Evolutionary conservation across 2,888 invertebrate species (phyloP).

Genomic region (Coelinius sp.): DNA sequence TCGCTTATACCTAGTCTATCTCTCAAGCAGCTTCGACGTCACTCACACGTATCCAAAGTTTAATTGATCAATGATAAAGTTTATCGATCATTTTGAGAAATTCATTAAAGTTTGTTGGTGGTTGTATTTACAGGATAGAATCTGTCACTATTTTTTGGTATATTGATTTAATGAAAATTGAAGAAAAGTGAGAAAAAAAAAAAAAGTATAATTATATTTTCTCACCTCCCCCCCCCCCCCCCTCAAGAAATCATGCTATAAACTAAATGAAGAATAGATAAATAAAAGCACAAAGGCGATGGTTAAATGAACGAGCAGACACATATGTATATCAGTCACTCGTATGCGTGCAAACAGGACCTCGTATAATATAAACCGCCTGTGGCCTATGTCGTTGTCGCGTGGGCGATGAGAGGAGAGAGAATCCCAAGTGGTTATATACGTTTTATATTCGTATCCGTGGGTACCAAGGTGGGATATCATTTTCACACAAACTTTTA

Average conservation of each 20-base stretch:
- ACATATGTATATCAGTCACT: slow-evolving; percentile 32
- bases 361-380: slow-evolving; percentile 59
- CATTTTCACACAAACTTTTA: slow-evolving; percentile 68
- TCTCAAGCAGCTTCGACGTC: slow-evolving; percentile 49
- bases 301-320: slow-evolving; percentile 17
- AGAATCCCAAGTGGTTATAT: slow-evolving; percentile 40
- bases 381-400: slow-evolving; percentile 54
- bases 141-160: not conserved
- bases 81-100: slow-evolving; percentile 70
- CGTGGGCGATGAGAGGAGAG: slow-evolving; percentile 60
- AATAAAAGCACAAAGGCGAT: not conserved
- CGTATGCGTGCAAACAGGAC: slow-evolving; percentile 54
- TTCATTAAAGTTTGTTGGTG: slow-evolving; percentile 70
- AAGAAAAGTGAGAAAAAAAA: too few species aligned
- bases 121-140: slow-evolving; percentile 40
- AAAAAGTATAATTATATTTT: too few species aligned
- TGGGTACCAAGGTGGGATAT: slow-evolving; percentile 58
- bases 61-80: slow-evolving; percentile 72
- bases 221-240: too few species aligned
- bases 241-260: not conserved
- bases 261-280: not conserved
- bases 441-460: slow-evolving; percentile 67
- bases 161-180: too few species aligned
- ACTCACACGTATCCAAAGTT: slow-evolving; percentile 70
- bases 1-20: slow-evolving; percentile 41